Conservation (phyloP, 35 echinoderm and acorn worm species). For the Diadema setosum region DNA sequence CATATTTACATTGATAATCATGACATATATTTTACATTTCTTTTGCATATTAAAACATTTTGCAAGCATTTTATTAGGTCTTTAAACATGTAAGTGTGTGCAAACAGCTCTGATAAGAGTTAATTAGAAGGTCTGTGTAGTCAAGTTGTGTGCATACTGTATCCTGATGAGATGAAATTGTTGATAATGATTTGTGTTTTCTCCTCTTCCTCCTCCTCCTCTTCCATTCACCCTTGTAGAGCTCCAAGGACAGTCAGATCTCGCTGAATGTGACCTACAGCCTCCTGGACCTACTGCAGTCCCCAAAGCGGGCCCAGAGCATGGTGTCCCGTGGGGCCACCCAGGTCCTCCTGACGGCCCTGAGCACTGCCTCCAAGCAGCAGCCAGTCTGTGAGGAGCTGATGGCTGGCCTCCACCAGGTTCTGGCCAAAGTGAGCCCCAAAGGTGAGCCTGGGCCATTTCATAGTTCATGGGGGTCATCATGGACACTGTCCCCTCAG, state of each 20-base stretch:
- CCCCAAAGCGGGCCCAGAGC: conserved; percentile 52
- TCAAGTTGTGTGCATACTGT: no score
- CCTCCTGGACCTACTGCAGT: conserved; percentile 60
- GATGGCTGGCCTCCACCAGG: conserved; percentile 60
- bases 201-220: neutral
- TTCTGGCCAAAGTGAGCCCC: conserved; percentile 76
- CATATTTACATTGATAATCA: no score
- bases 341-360: conserved; percentile 64
- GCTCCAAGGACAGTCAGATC: conserved; percentile 66
- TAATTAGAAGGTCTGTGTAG: no score
- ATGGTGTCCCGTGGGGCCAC: conserved; percentile 79
- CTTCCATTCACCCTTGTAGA: conserved; percentile 37
- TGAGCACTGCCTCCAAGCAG: conserved; percentile 52
- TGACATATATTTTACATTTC: no score
- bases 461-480: no score
- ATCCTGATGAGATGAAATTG: no score
- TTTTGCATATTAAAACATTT: no score
- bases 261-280: conserved; percentile 64
- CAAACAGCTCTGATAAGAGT: no score
- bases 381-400: conserved; percentile 71
- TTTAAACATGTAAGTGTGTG: no score
- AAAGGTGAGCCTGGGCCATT: conserved; percentile 94
- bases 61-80: no score
- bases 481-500: no score
- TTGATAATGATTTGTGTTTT: neutral